Evolutionary conservation across 2,797 vertebrate species (phyloP), one percentile per base, ranked within the genome.

Genomic region (Sitta carolinensis): DNA sequence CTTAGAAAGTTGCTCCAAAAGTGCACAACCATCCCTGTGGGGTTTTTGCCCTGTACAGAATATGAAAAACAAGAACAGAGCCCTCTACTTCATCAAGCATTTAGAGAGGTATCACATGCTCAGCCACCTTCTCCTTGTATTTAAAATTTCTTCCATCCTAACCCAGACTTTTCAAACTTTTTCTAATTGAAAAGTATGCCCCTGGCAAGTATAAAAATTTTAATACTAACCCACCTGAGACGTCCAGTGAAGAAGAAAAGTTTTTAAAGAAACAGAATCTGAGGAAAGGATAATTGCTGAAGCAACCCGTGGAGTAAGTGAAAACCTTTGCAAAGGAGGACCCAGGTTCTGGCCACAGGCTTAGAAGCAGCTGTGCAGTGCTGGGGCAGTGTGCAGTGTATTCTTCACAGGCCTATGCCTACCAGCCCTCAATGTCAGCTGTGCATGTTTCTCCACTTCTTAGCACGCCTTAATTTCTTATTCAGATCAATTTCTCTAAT

Each of bases 201-300:
- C 38, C 63, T 80, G 91, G 96, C 96, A 94, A 96, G 45, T 84
- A 93, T 96, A 57, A 96, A 96, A 95, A 96, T 74, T 91, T 96
- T 97, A 94, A 96, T 94, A 88, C 57, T 78, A 87, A 93, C 70
- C 83, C 83, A 68, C 72, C 47, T 77, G 95, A 94, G 93, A 87
- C 21, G 0, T 54, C 55, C 55, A 88, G 32, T 32, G 45, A 93
- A 84, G 40, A 67, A 79, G 42, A 61, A 73, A 77, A 88, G 15
- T 61, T 86, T 88, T 93, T 63, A 70, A 84, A 94, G 89, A 57
- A 59, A 76, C 40, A 59, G 77, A 91, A 92, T 73, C 57, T 32
- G 63, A 89, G 86, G 48, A 72, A 86, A 93, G 66, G 55, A 51
- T 50, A 94, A 70, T 17, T 32, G 25, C 45, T 36, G 62, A 82